Base-by-base conservation (phyloP, 2,113 vertebrate species). In the Bujurquina vittata region DNA sequence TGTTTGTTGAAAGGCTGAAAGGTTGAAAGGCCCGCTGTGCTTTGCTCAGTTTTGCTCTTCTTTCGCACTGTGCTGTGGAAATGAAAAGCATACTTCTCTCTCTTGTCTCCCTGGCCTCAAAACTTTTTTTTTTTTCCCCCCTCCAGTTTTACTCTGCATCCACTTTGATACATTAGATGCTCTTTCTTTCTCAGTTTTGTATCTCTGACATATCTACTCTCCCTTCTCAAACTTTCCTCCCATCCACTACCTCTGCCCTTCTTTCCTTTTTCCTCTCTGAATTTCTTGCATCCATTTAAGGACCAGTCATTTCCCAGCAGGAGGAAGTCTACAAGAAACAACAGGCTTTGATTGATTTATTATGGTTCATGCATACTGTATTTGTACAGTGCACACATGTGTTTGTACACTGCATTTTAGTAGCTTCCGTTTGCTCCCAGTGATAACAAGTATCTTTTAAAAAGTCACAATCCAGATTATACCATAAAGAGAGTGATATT, bases 341-440 rank as follows among this genome's bases (percentile, higher is more conserved):
- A 63, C 74, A 52, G 61, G 1, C 63, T 80, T 61, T 93, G 79
- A 90, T 94, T 93, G 93, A 93, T 94, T 94, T 81, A 90, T 93
- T 6, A 72, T 5, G 18, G 35, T 26, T 37, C 22, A 40, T 22
- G 31, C 77, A 4, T 75, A 12, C 33, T 69, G 23, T n/a, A 43
- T n/a, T 12, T 67, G 61, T 15, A 37, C 52, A 37, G 23, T 55
- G 9, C 59, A 54, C 57, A 14, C 58, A 20, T 80, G 17, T 58
- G 61, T 14, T 52, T 29, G 49, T 23, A 33, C n/a, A 58, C 29
- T 35, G 1, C 31, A 8, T 35, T 75, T 75, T 58, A 55, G 31
- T 52, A 52, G 46, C 6, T 69, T 10, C 17, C 29, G 65, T 0
- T 49, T 29, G 43, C 49, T 49, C 43, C 15, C 43, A 29, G 40